Evolutionary conservation across 1,140 invertebrate genomes (phyloP).

Genomic region (Tetramorium alpestre): DNA sequence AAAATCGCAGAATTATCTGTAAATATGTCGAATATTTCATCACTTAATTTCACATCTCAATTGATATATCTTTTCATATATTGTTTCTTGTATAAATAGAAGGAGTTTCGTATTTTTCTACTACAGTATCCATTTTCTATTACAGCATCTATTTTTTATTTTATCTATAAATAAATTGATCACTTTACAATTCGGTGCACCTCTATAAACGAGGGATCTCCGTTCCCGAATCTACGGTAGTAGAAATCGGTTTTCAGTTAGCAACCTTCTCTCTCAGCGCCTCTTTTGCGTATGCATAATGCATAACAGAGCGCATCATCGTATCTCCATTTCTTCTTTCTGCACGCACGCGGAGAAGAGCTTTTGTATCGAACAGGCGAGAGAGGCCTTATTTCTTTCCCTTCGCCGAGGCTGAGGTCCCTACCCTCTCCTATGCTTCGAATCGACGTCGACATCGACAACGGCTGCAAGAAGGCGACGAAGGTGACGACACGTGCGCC

Average conservation of each 20-base stretch:
- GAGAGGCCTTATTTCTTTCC: constrained; percentile 49
- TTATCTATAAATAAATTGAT: constrained; percentile 17
- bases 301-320: constrained; percentile 76
- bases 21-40: background rate
- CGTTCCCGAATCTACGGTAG: constrained; percentile 30
- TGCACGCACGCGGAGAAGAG: constrained; percentile 47
- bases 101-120: background rate
- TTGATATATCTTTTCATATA: background rate
- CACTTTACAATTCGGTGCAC: background rate
- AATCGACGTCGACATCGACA: constrained; percentile 69
- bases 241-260: constrained; percentile 74
- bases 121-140: background rate
- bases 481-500: constrained; percentile 84
- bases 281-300: constrained; percentile 72
- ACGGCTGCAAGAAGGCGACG: constrained; percentile 81
- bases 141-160: constrained; percentile 12
- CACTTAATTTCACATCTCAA: background rate
- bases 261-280: constrained; percentile 13
- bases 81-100: background rate
- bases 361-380: constrained; percentile 67
- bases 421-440: constrained; percentile 21
- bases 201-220: background rate
- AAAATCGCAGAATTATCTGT: background rate
- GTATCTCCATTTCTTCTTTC: constrained; percentile 74
- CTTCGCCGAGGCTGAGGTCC: background rate